A percentile compares a stretch with the other conserved stretches of the same genome.
These are phyloP conservation scores for Fistularia tabacaria DNA, from an alignment of 2,797 vertebrate genomes.

Conservation along the genomic window DNA sequence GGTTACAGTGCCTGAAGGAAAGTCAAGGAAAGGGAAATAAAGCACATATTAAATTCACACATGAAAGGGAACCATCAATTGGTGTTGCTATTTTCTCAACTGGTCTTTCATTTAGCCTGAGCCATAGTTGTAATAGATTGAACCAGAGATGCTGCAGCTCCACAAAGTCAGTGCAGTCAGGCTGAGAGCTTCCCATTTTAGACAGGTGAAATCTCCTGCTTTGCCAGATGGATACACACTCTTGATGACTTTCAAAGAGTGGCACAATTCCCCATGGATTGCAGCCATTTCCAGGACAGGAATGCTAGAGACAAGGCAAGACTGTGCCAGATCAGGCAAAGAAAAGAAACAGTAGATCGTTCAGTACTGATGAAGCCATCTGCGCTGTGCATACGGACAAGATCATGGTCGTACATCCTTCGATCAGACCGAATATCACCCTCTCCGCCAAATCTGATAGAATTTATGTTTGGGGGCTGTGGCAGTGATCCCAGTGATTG, in stretches of 20 bases:
- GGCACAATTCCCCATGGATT: slow-evolving; percentile 23
- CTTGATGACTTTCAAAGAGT: slow-evolving; percentile 46
- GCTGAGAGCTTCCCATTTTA: slow-evolving; percentile 51
- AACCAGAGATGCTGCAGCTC: slow-evolving; percentile 25
- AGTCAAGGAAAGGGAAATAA: slow-evolving; percentile 29
- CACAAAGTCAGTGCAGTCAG: slow-evolving; percentile 22
- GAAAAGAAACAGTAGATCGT: slow-evolving; percentile 18
- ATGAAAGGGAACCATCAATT: slow-evolving; percentile 42
- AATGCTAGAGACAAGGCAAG: slow-evolving; percentile 25
- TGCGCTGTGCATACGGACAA: background rate
- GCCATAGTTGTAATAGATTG: slow-evolving; percentile 31
- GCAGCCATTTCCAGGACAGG: slow-evolving; percentile 34
- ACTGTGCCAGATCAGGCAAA: slow-evolving; percentile 27
- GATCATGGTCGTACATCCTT: background rate
- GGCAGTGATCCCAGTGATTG: background rate
- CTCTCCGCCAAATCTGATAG: too few relatives aligned
- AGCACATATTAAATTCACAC: slow-evolving; percentile 29
- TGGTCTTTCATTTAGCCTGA: slow-evolving; percentile 44
- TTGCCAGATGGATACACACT: slow-evolving; percentile 41
- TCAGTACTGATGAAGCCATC: background rate
- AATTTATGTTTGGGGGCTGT: too few relatives aligned
- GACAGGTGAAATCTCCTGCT: slow-evolving; percentile 45
- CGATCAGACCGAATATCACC: too few relatives aligned
- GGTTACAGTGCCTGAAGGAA: slow-evolving; percentile 7
- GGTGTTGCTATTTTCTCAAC: slow-evolving; percentile 46